Evolutionary conservation across 2,113 vertebrate species (phyloP).

Genomic region (Irena cyanogastra): DNA sequence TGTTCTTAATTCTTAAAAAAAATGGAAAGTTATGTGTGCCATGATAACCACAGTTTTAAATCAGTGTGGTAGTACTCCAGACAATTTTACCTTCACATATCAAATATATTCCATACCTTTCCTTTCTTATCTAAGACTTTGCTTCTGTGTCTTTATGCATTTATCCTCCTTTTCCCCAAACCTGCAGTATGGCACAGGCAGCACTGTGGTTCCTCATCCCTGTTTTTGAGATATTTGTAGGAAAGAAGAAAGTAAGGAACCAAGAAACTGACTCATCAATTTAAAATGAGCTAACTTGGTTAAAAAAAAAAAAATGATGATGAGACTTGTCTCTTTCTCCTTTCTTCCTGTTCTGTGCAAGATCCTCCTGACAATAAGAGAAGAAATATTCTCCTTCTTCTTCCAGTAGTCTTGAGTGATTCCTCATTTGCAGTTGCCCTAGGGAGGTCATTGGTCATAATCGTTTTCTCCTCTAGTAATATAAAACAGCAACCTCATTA

Average conservation of each 20-base stretch:
- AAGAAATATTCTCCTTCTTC: neutral
- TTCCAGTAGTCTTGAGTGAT: neutral
- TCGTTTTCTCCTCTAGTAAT: neutral
- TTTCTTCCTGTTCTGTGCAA: neutral
- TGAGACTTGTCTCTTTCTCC: neutral
- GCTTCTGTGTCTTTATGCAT: neutral
- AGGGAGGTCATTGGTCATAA: neutral
- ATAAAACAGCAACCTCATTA: neutral
- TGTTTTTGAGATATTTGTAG: neutral
- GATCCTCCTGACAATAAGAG: neutral
- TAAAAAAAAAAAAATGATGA: neutral
- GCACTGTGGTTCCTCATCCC: neutral
- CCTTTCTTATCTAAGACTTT: neutral
- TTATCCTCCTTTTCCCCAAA: neutral
- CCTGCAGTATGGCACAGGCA: rapidly evolving
- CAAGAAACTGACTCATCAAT: neutral
- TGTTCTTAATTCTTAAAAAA: neutral
- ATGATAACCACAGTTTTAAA: neutral
- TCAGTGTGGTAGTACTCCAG: neutral
- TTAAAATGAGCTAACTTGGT: neutral
- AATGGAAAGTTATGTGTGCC: neutral
- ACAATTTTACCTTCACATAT: neutral
- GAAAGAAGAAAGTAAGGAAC: neutral
- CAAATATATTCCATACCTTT: neutral
- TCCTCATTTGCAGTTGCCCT: neutral